Conservation (phyloP, 2,113 vertebrate species). For the Sarotherodon lohbergeri region DNA sequence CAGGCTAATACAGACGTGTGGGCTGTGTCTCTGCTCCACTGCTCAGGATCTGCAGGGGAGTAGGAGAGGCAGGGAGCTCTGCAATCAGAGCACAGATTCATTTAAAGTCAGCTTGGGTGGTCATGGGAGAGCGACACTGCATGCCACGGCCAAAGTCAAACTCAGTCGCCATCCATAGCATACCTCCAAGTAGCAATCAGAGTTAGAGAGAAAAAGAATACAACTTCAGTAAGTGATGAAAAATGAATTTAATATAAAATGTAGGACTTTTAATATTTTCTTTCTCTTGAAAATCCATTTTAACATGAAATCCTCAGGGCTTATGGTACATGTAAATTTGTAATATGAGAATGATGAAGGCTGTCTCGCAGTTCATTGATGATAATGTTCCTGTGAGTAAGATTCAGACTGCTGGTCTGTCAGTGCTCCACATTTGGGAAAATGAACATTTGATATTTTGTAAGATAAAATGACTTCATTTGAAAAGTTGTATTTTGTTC, state of each 20-base stretch:
- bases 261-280: not conserved
- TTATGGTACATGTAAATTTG: not conserved
- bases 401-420: not conserved
- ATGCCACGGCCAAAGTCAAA: not conserved
- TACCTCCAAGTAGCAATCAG: not conserved
- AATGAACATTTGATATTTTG: not conserved
- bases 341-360: not conserved
- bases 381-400: not conserved
- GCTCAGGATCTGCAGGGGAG: constrained; percentile 11
- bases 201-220: not conserved
- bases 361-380: not conserved
- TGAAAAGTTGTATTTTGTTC: not conserved
- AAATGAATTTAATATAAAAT: not conserved
- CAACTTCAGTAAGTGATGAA: not conserved
- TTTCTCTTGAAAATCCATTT: not conserved
- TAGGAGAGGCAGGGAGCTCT: not conserved
- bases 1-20: constrained; percentile 11
- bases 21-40: constrained; percentile 10
- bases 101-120: constrained; percentile 44
- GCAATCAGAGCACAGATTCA: constrained; percentile 32
- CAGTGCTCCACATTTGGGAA: not conserved
- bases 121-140: constrained; percentile 3
- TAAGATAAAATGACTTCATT: not conserved
- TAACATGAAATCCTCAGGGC: not conserved
- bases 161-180: not conserved